Conservation (phyloP, 2,113 vertebrate species). For the Piprites chloris region DNA sequence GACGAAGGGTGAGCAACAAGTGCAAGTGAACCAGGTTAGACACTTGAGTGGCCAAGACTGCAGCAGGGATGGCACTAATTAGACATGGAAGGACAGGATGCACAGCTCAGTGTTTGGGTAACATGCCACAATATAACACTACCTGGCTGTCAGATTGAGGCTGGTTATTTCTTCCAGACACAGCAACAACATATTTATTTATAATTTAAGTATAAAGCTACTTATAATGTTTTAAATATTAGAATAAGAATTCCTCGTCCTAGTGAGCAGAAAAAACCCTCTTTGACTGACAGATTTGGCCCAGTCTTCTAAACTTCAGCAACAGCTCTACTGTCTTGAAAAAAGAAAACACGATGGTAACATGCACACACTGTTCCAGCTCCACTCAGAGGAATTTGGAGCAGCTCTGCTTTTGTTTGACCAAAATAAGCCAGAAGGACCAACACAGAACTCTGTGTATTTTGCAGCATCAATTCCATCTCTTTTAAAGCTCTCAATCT, state of each 20-base stretch:
- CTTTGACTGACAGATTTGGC: not conserved
- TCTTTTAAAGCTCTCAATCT: not conserved
- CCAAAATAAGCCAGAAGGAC: not conserved
- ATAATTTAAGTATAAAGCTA: not conserved
- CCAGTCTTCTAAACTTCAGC: not conserved
- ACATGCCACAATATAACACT: not conserved
- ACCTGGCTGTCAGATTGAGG: not conserved
- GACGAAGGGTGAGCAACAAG: not conserved
- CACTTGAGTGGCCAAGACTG: not conserved
- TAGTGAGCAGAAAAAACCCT: not conserved
- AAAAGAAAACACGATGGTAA: not conserved
- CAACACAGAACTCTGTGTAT: not conserved
- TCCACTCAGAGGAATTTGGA: not conserved
- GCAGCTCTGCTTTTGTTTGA: not conserved
- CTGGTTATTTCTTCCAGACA: not conserved
- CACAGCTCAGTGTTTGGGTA: not conserved
- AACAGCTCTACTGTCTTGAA: not conserved
- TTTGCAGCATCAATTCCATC: not conserved
- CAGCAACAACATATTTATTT: not conserved
- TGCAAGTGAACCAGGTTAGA: not conserved
- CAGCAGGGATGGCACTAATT: not conserved
- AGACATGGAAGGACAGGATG: not conserved
- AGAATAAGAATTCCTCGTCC: not conserved
- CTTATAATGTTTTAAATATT: not conserved
- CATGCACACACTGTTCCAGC: not conserved